Evolutionary conservation across 2,888 invertebrate species (phyloP).

Genomic region (Pasiphila rectangulata): DNA sequence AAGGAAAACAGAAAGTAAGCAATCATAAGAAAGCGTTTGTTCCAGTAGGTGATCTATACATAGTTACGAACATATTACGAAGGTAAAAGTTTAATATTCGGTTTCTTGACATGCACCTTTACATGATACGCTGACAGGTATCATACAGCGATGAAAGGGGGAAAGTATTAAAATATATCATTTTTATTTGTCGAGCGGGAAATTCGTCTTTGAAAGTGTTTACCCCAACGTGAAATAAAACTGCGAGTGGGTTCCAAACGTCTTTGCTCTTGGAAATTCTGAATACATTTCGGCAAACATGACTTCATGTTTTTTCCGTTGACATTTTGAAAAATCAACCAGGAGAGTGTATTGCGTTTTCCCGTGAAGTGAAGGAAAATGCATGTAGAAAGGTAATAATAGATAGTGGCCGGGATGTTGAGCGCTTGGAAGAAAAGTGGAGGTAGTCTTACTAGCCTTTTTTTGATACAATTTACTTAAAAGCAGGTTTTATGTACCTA

Average conservation of each 20-base stretch:
- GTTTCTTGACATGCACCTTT: slow-evolving; percentile 8
- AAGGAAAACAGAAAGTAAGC: background rate
- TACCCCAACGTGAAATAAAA: slow-evolving; percentile 68
- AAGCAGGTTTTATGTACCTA: no score
- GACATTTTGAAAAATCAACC: slow-evolving; percentile 43
- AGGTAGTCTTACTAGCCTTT: no score
- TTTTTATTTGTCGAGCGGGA: slow-evolving; percentile 63
- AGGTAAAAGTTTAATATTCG: slow-evolving; percentile 4
- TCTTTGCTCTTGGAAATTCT: slow-evolving; percentile 58
- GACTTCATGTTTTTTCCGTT: slow-evolving; percentile 46
- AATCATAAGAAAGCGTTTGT: background rate
- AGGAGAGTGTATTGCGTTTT: slow-evolving; percentile 30
- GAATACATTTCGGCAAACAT: slow-evolving; percentile 51
- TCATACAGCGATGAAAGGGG: slow-evolving; percentile 40
- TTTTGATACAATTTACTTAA: no score
- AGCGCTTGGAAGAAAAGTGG: background rate
- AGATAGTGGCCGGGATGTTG: background rate
- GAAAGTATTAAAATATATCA: slow-evolving; percentile 61
- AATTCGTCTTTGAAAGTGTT: slow-evolving; percentile 71
- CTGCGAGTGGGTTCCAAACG: slow-evolving; percentile 60
- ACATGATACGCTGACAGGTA: slow-evolving; percentile 35
- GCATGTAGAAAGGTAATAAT: no score
- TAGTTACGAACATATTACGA: background rate
- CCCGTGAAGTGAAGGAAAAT: no score
- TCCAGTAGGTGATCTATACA: background rate